Evolutionary conservation across 2,113 vertebrate species (phyloP).

Genomic region (Colinus virginianus): DNA sequence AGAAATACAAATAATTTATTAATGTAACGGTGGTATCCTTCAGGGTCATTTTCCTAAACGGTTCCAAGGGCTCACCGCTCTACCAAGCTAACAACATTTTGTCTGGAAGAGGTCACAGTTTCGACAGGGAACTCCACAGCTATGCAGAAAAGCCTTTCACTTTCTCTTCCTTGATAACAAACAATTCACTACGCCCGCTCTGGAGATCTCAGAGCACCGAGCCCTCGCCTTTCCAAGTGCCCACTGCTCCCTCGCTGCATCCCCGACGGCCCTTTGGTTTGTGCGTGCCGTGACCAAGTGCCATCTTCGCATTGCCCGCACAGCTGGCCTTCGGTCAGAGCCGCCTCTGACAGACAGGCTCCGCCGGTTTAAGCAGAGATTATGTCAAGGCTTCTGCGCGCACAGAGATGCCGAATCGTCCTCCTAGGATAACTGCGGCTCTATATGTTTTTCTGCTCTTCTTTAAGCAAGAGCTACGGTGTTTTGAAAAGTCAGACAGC

Average conservation of each 20-base stretch:
- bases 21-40: neutral
- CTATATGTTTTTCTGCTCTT: neutral
- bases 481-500: neutral
- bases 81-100: neutral
- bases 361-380: neutral
- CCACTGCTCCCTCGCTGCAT: neutral
- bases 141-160: slow-evolving; percentile 27
- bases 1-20: neutral
- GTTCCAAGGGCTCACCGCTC: neutral
- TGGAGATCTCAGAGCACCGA: neutral
- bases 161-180: slow-evolving; percentile 33
- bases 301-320: neutral
- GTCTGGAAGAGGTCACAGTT: neutral
- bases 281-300: neutral
- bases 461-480: neutral
- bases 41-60: neutral
- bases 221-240: neutral
- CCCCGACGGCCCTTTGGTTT: neutral
- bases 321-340: slow-evolving; percentile 11
- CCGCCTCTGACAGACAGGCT: slow-evolving; percentile 21
- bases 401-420: neutral
- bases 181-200: neutral
- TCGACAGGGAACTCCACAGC: neutral
- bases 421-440: neutral
- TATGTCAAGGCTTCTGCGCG: neutral